These are phyloP conservation scores for Stegophylla sp. DNA, from an alignment of 2,888 invertebrate genomes.

Conservation along the genomic window DNA sequence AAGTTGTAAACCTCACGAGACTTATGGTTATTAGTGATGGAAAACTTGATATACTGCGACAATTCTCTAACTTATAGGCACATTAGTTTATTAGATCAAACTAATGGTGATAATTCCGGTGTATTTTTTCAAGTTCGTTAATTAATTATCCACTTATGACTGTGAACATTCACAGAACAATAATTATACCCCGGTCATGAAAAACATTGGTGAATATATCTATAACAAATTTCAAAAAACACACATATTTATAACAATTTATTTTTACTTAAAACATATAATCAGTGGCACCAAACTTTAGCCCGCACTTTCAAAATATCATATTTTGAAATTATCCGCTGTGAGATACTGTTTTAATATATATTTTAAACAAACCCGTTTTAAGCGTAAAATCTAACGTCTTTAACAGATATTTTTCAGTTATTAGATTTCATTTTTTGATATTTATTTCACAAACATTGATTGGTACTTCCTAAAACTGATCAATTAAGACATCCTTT, in stretches of 20 bases:
- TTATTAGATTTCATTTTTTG: background rate
- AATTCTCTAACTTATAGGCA: slow-evolving; percentile 26
- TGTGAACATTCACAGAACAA: slow-evolving; percentile 1
- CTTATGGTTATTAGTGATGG: slow-evolving; percentile 33
- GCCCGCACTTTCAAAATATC: slow-evolving; percentile 1
- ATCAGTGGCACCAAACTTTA: slow-evolving; percentile 29
- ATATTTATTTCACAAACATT: background rate
- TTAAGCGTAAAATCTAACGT: too few relatives aligned
- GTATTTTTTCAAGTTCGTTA: slow-evolving; percentile 23
- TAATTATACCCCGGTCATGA: slow-evolving; percentile 26
- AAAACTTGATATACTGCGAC: slow-evolving; percentile 29
- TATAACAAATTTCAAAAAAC: slow-evolving; percentile 55
- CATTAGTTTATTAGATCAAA: slow-evolving; percentile 24
- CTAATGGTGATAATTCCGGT: slow-evolving; percentile 17
- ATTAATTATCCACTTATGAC: slow-evolving; percentile 27
- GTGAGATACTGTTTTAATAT: background rate
- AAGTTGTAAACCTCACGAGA: slow-evolving; percentile 36
- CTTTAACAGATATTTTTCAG: too few relatives aligned
- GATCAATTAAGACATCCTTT: background rate
- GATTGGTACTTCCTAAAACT: background rate
- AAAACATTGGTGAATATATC: slow-evolving; percentile 34
- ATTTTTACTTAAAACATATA: background rate
- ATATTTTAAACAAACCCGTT: background rate
- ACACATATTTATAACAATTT: slow-evolving; percentile 34
- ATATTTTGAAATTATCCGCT: background rate